phyloP scores from a whole-genome alignment of 2,888 invertebrate genomes.

The Xestia c-nigrum region DNA sequence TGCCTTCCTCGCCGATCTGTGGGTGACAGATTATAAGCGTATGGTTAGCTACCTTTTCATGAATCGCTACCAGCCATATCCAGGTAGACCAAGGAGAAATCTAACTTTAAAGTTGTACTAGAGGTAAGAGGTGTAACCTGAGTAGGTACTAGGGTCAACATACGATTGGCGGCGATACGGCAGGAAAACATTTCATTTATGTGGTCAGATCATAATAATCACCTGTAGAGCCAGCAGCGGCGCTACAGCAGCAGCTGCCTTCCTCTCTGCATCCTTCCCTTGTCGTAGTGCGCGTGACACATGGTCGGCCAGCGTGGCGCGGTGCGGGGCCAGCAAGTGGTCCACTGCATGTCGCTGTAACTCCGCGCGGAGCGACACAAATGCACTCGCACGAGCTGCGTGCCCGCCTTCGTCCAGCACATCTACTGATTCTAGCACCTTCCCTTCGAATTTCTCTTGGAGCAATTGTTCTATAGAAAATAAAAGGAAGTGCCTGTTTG shows the following conservation, averaged over 20 bases:
- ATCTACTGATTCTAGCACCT: conserved; percentile 96
- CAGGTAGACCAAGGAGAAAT: too few species aligned
- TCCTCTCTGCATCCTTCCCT: conserved; percentile 95
- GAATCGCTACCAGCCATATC: not conserved
- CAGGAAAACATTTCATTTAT: not conserved
- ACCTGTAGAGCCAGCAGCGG: conserved; percentile 96
- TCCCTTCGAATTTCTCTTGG: conserved; percentile 95
- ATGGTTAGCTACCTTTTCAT: not conserved
- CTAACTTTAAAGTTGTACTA: too few species aligned
- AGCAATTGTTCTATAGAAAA: conserved; percentile 86
- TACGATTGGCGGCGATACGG: too few species aligned
- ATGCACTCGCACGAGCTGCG: conserved; percentile 94
- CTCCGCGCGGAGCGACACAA: conserved; percentile 93
- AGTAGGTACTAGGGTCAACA: too few species aligned
- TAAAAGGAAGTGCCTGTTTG: too few species aligned
- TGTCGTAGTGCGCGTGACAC: conserved; percentile 95
- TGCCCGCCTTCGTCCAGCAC: conserved; percentile 96
- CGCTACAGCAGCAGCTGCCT: conserved; percentile 95
- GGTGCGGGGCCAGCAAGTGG: conserved; percentile 94
- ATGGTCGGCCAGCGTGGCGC: conserved; percentile 95
- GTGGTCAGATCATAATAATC: not conserved
- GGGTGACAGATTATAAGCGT: not conserved
- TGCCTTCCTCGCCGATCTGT: conserved; percentile 90
- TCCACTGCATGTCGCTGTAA: conserved; percentile 95
- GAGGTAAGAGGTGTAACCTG: too few species aligned